Base-by-base conservation (phyloP, 2,888 invertebrate genomes). In the Anorthoa munda region DNA sequence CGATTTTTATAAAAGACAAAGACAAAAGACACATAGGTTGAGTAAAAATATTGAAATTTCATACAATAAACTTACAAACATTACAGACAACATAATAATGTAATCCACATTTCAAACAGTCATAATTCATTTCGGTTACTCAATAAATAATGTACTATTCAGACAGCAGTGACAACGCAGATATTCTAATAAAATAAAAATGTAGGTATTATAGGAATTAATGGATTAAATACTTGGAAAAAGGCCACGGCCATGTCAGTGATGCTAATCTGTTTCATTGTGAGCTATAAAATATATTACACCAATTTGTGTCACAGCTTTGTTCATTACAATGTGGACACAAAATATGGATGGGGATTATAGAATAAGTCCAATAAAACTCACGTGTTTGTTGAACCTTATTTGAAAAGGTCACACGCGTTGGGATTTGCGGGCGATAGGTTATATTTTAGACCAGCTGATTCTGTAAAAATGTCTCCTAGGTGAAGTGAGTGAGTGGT, bases 181-280 rank as follows among this genome's bases (percentile, higher is more conserved):
- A 50, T 45, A 79, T 23, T 45, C 21, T 46, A 50, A 51, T 31
- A 64, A 26, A 64, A 74, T 50, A 66, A 58, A 63, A 55, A 58
- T 31, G 39, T 50, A 50, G 48, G 5, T 12, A 18, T 59, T 46
- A n/a, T n/a, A 50, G 74, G 61, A 72, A 81, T 79, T 85, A 83
- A 86, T 87, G 77, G 79, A 86, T 85, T 87, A 83, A 74, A 83
- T 80, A 76, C 80, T 71, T 45, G 83, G 73, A 71, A 81, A 79
- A 77, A 66, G 65, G 67, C 79, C 80, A 83, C 68, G 72, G 81
- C 11, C 79, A 78, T 61, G 85, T 73, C 73, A 12, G 50, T 31
- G 65, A 71, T 83, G 75, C 21, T 81, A 79, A 81, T 81, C 81
- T 68, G 21, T 58, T 79, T 83, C 61, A 81, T 75, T 81, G 75